Conservation (phyloP, 2,113 vertebrate genomes). For the Hyperopisus bebe region DNA sequence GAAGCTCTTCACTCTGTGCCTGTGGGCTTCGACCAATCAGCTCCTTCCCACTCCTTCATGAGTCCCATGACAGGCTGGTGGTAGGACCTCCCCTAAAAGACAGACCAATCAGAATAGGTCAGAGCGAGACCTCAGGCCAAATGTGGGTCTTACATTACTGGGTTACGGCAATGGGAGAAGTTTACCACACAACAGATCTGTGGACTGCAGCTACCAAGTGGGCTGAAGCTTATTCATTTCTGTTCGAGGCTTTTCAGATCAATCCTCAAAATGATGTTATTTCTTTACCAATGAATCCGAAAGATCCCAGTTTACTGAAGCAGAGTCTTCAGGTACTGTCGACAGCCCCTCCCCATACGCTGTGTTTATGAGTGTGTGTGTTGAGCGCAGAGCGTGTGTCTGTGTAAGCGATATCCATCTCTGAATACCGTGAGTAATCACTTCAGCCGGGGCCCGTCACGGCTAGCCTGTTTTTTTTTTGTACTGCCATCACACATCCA, state of each 20-base stretch:
- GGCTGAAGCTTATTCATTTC: not conserved
- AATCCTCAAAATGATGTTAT: not conserved
- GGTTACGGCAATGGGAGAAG: not conserved
- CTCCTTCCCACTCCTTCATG: slow-evolving; percentile 20
- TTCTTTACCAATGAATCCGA: not conserved
- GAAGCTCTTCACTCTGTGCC: slow-evolving; percentile 14
- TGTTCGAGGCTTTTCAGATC: not conserved
- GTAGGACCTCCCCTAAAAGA: not conserved
- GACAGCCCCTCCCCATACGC: not conserved
- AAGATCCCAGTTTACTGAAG: not conserved
- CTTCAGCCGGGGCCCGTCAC: slow-evolving; percentile 14
- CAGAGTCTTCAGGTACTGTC: not conserved
- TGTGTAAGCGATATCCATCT: slow-evolving; percentile 18
- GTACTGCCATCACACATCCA: slow-evolving; percentile 9
- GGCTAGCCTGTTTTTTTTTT: slow-evolving; percentile 10
- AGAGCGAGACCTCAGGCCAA: not conserved
- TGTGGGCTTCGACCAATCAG: slow-evolving; percentile 29
- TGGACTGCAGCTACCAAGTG: not conserved
- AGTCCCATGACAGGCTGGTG: not conserved
- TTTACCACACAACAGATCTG: not conserved
- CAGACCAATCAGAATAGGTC: not conserved
- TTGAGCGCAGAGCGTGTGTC: not conserved
- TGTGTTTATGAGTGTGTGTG: slow-evolving; percentile 24
- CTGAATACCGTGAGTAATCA: slow-evolving; percentile 19
- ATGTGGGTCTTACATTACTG: not conserved